Conservation (phyloP, 2,797 vertebrate genomes). For the Tachyglossus aculeatus region DNA sequence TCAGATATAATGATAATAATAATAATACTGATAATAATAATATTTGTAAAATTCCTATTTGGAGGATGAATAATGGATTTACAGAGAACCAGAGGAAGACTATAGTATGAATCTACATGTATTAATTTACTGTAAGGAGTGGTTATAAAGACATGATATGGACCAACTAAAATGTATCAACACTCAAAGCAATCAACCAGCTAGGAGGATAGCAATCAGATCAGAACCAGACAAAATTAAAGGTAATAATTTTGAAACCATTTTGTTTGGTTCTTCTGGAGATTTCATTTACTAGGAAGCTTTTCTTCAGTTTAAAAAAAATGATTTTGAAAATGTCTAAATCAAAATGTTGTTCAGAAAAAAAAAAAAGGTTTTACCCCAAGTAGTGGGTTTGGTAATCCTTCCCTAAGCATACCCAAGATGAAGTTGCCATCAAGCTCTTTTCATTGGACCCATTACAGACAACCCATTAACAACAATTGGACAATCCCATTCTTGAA, state of each 20-base stretch:
- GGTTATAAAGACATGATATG: conserved; percentile 12
- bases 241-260: conserved; percentile 14
- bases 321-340: conserved; percentile 9
- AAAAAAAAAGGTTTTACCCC: background rate
- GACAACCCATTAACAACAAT: conserved; percentile 54
- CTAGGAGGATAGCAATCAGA: background rate
- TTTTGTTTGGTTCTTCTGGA: conserved; percentile 2
- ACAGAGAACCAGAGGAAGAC: no score
- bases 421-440: background rate
- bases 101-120: background rate
- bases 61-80: no score
- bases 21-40: no score
- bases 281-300: conserved; percentile 20
- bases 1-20: no score
- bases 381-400: background rate
- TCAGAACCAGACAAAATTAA: conserved; percentile 13
- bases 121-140: background rate
- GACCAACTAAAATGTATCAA: background rate
- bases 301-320: conserved; percentile 17
- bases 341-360: conserved; percentile 12
- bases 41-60: no score
- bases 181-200: background rate
- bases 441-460: conserved; percentile 30
- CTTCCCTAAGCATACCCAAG: conserved; percentile 1
- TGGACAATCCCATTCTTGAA: conserved; percentile 41